Evolutionary conservation across 2,113 vertebrate genomes (phyloP), one percentile per base, ranked within the genome.

Genomic region (Reinhardtius hippoglossoides): DNA sequence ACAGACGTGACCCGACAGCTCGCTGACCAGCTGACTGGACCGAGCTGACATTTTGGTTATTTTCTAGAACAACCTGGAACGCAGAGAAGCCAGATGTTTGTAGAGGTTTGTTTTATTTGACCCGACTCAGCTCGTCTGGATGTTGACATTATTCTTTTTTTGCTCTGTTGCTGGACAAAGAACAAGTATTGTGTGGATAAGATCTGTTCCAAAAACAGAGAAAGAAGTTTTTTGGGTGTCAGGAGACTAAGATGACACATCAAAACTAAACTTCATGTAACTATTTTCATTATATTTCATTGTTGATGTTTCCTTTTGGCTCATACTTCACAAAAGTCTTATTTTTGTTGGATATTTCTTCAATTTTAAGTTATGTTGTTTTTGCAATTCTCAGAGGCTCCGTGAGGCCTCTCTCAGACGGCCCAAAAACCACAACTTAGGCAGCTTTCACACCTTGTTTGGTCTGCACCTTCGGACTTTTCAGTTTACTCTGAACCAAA

Each of bases 1-100:
- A 20, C 27, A 35, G 76, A 84, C 16, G 63, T 0, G 37, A 75
- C 1, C 80, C 52, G 80, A 85, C 82, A 75, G 75, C 64, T 60
- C 1, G 15, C 74, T 3, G 31, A 64, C 60, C 65, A 31, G 71
- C 71, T n/a, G 67, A 61, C 71, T 1, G 14, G 40, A 67, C 9
- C 9, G 3, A 31, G 56, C 27, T 24, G 62, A 18, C 46, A 46
- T 54, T 37, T n/a, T 3, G 13, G 2, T 35, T n/a, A 2, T 54
- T 70, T 71, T 62, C 21, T 6, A 6, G 44, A 76, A 63, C 40
- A 35, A 66, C 35, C 40, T 23, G 67, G 59, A 66, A 7, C 35
- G 13, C n/a, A 8, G 46, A 9, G 48, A 14, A 55, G 50, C 10
- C 62, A 35, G 52, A 63, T 0, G 24, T 54, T 54, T 54, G 13